Conservation (phyloP, 2,113 vertebrate genomes). For the Ivindomyrus marchei region DNA sequence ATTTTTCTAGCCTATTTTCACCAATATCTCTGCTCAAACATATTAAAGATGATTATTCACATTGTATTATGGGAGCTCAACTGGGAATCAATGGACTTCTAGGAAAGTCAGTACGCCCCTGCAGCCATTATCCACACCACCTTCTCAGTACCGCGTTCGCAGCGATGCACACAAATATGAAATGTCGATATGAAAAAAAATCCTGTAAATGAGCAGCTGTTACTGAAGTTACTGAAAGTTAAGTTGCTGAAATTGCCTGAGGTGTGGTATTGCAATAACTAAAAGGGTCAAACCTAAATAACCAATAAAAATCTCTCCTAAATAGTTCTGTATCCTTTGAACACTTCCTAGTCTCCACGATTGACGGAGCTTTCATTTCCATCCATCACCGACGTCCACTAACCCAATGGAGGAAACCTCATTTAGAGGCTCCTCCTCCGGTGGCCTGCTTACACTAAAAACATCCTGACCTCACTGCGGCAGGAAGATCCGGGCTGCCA, state of each 20-base stretch:
- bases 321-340: not conserved
- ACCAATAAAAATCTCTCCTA: not conserved
- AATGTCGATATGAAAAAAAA: not conserved
- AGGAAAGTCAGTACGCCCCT: not conserved
- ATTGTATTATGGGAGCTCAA: not conserved
- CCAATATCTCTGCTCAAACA: not conserved
- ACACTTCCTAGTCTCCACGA: not conserved
- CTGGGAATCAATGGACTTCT: not conserved
- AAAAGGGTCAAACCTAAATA: not conserved
- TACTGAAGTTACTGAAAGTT: not conserved
- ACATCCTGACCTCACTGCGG: slow-evolving; percentile 7
- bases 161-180: not conserved
- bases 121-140: not conserved
- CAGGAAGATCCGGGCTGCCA: not conserved
- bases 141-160: not conserved
- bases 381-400: not conserved
- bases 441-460: not conserved
- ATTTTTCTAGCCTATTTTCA: not conserved
- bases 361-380: not conserved
- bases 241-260: not conserved
- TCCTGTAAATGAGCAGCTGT: not conserved
- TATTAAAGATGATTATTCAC: not conserved
- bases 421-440: not conserved
- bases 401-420: not conserved
- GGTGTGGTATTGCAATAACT: not conserved